Base-by-base conservation (phyloP, 1,140 invertebrate genomes). In the Trichonephila clavipes region DNA sequence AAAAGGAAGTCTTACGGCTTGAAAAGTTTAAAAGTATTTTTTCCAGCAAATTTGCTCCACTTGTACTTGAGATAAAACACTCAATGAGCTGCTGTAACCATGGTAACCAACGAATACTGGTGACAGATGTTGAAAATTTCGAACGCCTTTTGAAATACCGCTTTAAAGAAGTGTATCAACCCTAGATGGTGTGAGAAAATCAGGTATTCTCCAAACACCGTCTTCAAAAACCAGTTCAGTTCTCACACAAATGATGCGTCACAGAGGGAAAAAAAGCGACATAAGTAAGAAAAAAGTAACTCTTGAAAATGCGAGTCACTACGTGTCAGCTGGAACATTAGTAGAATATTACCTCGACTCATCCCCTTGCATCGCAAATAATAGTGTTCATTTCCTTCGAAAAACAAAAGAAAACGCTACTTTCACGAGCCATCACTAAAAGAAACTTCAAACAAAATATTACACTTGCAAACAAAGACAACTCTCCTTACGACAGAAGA, bases 21-120 rank as follows among this genome's bases (percentile, higher is more conserved):
- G 87, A 89, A 72, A 89, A 89, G 87, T 89, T 89, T 89, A 89
- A 64, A 69, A 89, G 87, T 72, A 89, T 89, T 89, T 89, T 88
- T 89, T 89, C 87, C 87, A 72, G 87, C 72, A 89, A 89, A 89
- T 89, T 89, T 89, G 87, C 51, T 89, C 21, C 64, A 89, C 87
- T 89, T 89, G 87, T 89, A 89, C 87, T 69, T 34, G 18, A 64
- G 34, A 51, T 89, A 72, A 64, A 69, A 89, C 62, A 89, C 64
- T 89, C 64, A 72, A 89, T 85, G 82, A 72, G 64, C 87, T 72
- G 24, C 64, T 18, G 87, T 89, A 44, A 72, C 64, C 87, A 89
- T 89, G n/a, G 87, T 28, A 72, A 89, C 87, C 34, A 72, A 69
- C 28, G 59, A 89, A 72, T 89, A 89, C 87, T 72, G 87, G 87